phyloP scores from a whole-genome alignment of 2,113 vertebrate genomes.

The Suricata suricatta region DNA sequence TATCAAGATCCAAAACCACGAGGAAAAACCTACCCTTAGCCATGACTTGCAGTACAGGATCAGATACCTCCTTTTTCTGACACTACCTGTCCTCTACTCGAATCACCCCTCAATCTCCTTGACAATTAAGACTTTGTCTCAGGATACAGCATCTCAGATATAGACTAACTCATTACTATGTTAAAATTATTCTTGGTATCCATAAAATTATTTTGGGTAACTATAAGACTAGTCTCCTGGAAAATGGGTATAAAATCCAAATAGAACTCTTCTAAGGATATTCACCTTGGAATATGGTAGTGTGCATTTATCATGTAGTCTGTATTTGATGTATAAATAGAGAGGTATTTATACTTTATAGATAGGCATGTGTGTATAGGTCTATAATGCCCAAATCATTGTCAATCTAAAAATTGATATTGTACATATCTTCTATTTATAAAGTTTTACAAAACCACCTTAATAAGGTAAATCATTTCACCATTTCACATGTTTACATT shows the following conservation, averaged over 20 bases:
- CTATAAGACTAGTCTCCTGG: not conserved
- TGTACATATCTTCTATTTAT: not conserved
- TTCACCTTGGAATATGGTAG: not conserved
- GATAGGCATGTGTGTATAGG: not conserved
- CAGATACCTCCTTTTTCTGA: not conserved
- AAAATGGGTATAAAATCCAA: not conserved
- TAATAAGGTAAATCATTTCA: not conserved
- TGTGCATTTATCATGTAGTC: not conserved
- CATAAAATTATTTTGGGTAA: not conserved
- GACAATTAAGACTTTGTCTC: not conserved
- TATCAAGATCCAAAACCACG: not conserved
- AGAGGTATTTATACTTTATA: not conserved
- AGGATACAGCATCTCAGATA: not conserved
- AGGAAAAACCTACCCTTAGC: not conserved
- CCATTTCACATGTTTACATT: not conserved
- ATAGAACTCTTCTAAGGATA: not conserved
- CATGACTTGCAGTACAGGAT: not conserved
- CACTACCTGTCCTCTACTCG: rapidly evolving
- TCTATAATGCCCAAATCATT: not conserved
- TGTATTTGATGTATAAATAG: not conserved
- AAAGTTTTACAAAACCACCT: not conserved
- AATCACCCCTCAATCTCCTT: no score
- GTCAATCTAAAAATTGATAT: not conserved
- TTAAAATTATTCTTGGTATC: not conserved
- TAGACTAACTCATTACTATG: not conserved